These are phyloP conservation scores for Betta splendens DNA, from an alignment of 2,797 vertebrate genomes.

Conservation along the genomic window DNA sequence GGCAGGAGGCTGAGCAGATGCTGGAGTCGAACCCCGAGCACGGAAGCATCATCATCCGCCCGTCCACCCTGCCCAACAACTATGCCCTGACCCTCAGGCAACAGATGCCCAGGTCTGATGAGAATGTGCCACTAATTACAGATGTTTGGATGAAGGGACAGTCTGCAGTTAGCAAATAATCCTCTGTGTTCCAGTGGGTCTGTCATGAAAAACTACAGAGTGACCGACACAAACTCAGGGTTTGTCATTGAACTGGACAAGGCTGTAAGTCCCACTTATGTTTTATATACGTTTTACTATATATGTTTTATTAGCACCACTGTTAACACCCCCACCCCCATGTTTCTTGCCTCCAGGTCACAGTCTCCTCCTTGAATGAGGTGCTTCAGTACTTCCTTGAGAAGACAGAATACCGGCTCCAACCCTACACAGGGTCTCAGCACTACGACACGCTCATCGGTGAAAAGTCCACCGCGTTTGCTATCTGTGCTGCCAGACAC, in stretches of 20 bases:
- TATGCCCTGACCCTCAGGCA: constrained; percentile 82
- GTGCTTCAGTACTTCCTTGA: constrained; percentile 65
- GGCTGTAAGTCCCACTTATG: constrained; percentile 65
- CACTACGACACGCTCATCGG: constrained; percentile 65
- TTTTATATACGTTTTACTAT: no score
- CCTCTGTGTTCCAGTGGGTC: constrained; percentile 61
- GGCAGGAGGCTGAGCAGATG: constrained; percentile 81
- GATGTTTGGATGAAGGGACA: neutral
- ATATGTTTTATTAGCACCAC: no score
- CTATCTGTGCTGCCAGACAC: neutral
- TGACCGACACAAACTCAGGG: constrained; percentile 42
- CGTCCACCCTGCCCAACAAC: constrained; percentile 75
- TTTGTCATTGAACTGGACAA: constrained; percentile 71
- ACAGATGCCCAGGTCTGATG: constrained; percentile 49
- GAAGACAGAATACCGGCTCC: constrained; percentile 55
- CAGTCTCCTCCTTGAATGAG: constrained; percentile 49
- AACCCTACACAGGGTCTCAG: constrained; percentile 53
- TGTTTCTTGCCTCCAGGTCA: constrained; percentile 53
- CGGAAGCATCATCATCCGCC: constrained; percentile 85
- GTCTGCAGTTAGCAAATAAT: neutral
- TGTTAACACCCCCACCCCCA: no score
- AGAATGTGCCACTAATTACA: neutral
- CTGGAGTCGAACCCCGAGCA: constrained; percentile 74
- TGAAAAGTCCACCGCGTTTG: constrained; percentile 19
- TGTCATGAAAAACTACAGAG: constrained; percentile 67